Evolutionary conservation across 1,140 invertebrate species (phyloP).

Genomic region (Cylas formicarius): DNA sequence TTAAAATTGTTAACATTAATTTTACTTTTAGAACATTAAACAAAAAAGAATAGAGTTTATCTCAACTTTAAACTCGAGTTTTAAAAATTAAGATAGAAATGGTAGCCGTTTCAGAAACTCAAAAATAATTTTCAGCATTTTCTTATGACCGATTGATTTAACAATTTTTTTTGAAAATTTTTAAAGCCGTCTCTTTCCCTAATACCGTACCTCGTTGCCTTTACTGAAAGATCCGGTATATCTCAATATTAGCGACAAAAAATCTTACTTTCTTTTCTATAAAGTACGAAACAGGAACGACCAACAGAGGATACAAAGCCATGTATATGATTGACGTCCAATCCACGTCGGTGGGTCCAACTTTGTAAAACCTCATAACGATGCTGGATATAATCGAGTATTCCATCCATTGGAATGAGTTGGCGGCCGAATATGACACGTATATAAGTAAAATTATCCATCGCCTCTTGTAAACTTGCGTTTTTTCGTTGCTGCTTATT

Average conservation of each 20-base stretch:
- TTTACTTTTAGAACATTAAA: too few relatives aligned
- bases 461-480: conserved; percentile 25
- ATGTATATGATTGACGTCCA: conserved; percentile 46
- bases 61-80: too few relatives aligned
- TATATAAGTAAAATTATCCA: conserved; percentile 27
- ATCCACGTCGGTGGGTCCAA: conserved; percentile 53
- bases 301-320: conserved; percentile 30
- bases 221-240: neutral
- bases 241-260: too few relatives aligned
- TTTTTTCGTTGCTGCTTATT: too few relatives aligned
- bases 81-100: too few relatives aligned
- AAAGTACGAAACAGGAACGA: conserved; percentile 31
- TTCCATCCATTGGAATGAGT: conserved; percentile 52
- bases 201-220: too few relatives aligned
- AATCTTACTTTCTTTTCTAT: conserved; percentile 30
- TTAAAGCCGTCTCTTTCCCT: too few relatives aligned
- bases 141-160: neutral
- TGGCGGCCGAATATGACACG: conserved; percentile 36
- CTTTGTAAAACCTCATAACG: conserved; percentile 47
- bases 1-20: too few relatives aligned
- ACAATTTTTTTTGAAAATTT: neutral
- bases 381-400: conserved; percentile 51
- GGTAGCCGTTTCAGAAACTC: too few relatives aligned
- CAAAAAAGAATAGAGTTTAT: too few relatives aligned
- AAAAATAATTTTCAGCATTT: too few relatives aligned